Conservation (phyloP, 2,113 vertebrate species). For the Coptodon bakossiorum region DNA sequence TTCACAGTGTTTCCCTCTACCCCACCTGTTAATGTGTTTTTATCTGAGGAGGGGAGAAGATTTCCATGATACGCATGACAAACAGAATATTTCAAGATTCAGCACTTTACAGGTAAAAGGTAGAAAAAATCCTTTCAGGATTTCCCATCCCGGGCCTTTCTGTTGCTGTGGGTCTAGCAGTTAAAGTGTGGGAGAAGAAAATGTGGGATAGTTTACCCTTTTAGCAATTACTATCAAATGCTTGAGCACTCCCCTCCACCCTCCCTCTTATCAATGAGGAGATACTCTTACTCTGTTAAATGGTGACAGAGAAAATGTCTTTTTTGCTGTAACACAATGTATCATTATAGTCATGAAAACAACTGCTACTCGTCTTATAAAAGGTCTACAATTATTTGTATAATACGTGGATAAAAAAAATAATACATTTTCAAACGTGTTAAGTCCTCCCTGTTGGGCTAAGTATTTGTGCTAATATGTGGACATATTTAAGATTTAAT, state of each 20-base stretch:
- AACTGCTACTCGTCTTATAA: not conserved
- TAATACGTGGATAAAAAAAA: rapidly evolving
- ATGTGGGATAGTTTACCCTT: not conserved
- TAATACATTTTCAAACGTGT: not conserved
- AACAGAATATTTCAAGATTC: not conserved
- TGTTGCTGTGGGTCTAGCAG: not conserved
- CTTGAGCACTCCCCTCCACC: rapidly evolving
- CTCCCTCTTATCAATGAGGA: not conserved
- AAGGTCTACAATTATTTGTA: not conserved
- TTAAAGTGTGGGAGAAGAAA: not conserved
- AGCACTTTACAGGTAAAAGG: not conserved
- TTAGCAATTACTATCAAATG: rapidly evolving
- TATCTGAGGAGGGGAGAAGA: not conserved
- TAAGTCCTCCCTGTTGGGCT: not conserved
- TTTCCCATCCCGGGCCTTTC: not conserved
- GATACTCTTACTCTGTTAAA: not conserved
- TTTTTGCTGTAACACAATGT: not conserved
- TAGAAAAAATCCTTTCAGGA: rapidly evolving
- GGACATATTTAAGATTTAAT: not conserved
- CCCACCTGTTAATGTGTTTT: not conserved
- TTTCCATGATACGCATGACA: rapidly evolving
- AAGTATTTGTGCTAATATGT: not conserved
- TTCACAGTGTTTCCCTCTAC: not conserved
- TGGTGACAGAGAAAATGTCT: not conserved
- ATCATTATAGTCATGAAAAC: not conserved